Conservation (phyloP, 2,113 vertebrate species). For the Hippocampus zosterae region DNA sequence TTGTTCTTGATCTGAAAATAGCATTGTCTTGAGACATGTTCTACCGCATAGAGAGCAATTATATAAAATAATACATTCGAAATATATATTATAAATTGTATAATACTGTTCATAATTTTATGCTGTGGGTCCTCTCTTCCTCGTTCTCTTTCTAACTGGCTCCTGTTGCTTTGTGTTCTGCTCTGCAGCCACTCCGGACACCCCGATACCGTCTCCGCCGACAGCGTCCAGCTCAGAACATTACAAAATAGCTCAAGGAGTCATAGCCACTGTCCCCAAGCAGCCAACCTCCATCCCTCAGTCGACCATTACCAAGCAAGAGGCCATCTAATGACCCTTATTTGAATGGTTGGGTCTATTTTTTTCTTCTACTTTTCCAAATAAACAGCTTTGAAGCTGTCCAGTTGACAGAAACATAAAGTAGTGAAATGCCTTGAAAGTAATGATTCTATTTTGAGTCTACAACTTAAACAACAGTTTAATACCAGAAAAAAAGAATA, state of each 20-base stretch:
- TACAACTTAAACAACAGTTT: constrained; percentile 30
- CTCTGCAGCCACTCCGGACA: constrained; percentile 91
- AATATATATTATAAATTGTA: too few species aligned
- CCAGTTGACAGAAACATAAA: constrained; percentile 39
- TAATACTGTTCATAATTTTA: too few species aligned
- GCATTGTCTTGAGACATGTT: constrained; percentile 19
- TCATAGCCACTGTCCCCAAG: constrained; percentile 86
- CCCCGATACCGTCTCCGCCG: constrained; percentile 92
- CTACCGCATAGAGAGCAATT: constrained; percentile 20
- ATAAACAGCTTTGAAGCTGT: constrained; percentile 44
- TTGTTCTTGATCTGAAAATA: constrained; percentile 52
- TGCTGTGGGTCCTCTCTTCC: constrained; percentile 16
- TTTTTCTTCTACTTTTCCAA: constrained; percentile 21
- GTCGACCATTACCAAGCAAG: constrained; percentile 92
- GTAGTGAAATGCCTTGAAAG: constrained; percentile 25
- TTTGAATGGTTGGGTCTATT: constrained; percentile 30
- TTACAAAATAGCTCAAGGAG: constrained; percentile 91
- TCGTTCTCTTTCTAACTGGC: not conserved
- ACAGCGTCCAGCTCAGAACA: constrained; percentile 88
- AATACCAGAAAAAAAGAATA: not conserved
- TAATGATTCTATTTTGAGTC: constrained; percentile 26
- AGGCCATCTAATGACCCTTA: constrained; percentile 81
- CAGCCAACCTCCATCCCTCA: constrained; percentile 87
- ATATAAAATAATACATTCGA: constrained; percentile 6
- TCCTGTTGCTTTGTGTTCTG: constrained; percentile 35